phyloP scores from a whole-genome alignment of 2,888 invertebrate genomes.

The Tetropium fuscum region DNA sequence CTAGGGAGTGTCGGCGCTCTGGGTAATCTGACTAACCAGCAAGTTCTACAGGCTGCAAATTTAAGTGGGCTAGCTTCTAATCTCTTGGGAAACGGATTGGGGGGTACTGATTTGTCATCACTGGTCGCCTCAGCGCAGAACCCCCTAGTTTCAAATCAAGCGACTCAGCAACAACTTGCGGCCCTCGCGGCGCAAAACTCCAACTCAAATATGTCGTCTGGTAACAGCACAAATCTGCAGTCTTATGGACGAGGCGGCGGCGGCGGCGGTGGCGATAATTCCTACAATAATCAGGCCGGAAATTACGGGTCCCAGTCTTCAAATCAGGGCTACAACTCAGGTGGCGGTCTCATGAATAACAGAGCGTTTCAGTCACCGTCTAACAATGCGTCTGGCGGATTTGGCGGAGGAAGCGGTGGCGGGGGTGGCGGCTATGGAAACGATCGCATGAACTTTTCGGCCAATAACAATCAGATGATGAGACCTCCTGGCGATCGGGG shows the following conservation, averaged over 20 bases:
- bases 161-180: conserved; percentile 45
- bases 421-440: conserved; percentile 42
- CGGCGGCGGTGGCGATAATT: conserved; percentile 23
- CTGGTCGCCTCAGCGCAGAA: conserved; percentile 54
- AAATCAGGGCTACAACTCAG: conserved; percentile 10
- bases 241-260: conserved; percentile 20
- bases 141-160: conserved; percentile 54
- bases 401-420: conserved; percentile 15
- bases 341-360: conserved; percentile 9
- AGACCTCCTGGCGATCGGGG: conserved; percentile 11
- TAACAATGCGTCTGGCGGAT: conserved; percentile 14
- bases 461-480: not conserved
- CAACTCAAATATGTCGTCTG: conserved; percentile 15
- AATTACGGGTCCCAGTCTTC: not conserved
- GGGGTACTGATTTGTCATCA: conserved; percentile 55
- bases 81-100: conserved; percentile 56
- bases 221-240: not conserved
- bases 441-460: conserved; percentile 16
- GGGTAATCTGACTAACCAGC: conserved; percentile 54
- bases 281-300: conserved; percentile 12
- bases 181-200: conserved; percentile 40
- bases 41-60: conserved; percentile 62
- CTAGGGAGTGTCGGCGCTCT: conserved; percentile 69
- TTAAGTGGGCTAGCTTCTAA: conserved; percentile 63
- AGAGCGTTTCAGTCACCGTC: conserved; percentile 24